Evolutionary conservation across 30 jellyfish, hydroid and myxozoan species (phyloP).

Genomic region (Chironex yamaguchii): DNA sequence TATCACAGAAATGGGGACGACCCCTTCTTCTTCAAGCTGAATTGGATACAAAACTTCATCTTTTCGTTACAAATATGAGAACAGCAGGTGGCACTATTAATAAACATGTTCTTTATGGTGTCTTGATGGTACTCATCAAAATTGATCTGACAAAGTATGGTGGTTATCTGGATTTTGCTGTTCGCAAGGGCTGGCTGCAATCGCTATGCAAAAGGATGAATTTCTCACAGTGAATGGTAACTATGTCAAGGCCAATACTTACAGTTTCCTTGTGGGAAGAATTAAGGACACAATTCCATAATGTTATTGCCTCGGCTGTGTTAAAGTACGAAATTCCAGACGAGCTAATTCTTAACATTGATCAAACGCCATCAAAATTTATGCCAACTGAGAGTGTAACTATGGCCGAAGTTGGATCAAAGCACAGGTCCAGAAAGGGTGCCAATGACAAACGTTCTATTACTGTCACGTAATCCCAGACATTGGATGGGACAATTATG

Average conservation of each 20-base stretch:
- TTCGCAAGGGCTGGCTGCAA: background rate
- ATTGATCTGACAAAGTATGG: constrained; percentile 31
- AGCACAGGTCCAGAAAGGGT: constrained; percentile 23
- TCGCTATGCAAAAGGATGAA: constrained; percentile 2
- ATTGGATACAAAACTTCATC: background rate
- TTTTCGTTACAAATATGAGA: background rate
- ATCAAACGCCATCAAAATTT: too few species aligned
- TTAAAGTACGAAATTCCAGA: background rate
- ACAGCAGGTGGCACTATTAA: constrained; percentile 7
- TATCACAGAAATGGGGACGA: constrained; percentile 4
- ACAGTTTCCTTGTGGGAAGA: constrained; percentile 16
- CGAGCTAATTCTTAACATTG: background rate
- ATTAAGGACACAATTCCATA: constrained; percentile 3
- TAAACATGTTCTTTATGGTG: constrained; percentile 9
- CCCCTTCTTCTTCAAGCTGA: constrained; percentile 16
- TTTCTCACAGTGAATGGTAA: constrained; percentile 4
- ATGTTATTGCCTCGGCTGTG: constrained; percentile 21
- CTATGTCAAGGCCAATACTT: background rate
- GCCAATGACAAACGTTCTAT: constrained; percentile 20
- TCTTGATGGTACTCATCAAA: constrained; percentile 10
- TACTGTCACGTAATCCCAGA: constrained; percentile 3
- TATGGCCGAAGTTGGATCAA: constrained; percentile 20
- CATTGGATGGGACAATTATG: background rate
- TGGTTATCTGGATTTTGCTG: background rate
- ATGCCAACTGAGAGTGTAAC: constrained; percentile 18